Conservation (phyloP, 2,797 vertebrate genomes). For the Macropus fuliginosus region DNA sequence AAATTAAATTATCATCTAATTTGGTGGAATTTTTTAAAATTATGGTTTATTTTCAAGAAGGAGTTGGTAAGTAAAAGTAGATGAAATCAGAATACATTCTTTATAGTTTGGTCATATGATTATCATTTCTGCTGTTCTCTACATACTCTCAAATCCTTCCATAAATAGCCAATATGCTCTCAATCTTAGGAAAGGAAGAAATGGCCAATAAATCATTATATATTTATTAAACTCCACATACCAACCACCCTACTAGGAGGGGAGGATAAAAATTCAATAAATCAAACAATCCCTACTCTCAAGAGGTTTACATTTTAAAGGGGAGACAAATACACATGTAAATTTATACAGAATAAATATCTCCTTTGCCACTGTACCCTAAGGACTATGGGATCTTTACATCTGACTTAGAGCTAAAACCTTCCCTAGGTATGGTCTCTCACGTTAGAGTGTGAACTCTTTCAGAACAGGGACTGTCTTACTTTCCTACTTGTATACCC, state of each 20-base stretch:
- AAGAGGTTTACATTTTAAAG: not conserved
- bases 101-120: not conserved
- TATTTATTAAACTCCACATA: not conserved
- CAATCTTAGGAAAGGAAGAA: not conserved
- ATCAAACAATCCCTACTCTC: not conserved
- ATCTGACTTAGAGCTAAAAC: not conserved
- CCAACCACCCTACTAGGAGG: not conserved
- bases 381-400: not conserved
- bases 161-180: not conserved
- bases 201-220: not conserved
- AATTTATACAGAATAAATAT: not conserved
- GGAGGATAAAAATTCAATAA: not conserved
- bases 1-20: too few relatives aligned
- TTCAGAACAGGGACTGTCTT: not conserved
- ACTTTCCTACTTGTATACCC: not conserved
- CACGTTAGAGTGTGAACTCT: not conserved
- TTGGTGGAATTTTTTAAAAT: not conserved
- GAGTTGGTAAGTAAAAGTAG: not conserved
- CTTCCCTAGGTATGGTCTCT: not conserved
- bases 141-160: not conserved
- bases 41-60: not conserved
- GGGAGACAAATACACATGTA: not conserved
- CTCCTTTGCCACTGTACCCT: not conserved
- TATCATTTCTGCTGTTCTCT: not conserved
- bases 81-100: not conserved